Evolutionary conservation across 2,113 vertebrate species (phyloP).

Genomic region (Hemicordylus capensis): DNA sequence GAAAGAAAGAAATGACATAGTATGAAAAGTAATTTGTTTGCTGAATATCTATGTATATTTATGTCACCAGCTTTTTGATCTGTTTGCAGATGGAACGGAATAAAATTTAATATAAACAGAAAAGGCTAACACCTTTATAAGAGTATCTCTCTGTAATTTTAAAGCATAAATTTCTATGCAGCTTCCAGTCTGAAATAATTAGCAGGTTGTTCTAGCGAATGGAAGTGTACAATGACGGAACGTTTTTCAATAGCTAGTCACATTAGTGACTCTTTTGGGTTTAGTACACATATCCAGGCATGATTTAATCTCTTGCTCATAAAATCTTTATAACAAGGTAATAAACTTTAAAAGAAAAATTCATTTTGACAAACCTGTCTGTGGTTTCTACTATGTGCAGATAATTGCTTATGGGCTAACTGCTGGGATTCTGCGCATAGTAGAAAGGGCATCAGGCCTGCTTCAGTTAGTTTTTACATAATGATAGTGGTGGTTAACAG

Average conservation of each 20-base stretch:
- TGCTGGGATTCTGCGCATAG: constrained; percentile 33
- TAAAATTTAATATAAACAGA: constrained; percentile 6
- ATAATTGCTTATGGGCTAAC: constrained; percentile 62
- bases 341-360: constrained; percentile 73
- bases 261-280: constrained; percentile 73
- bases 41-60: neutral
- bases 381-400: constrained; percentile 43
- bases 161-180: constrained; percentile 17
- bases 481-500: neutral
- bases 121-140: neutral
- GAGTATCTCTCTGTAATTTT: constrained; percentile 4
- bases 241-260: constrained; percentile 69
- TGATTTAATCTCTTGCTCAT: constrained; percentile 76
- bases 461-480: neutral
- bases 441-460: constrained; percentile 43
- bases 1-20: no score
- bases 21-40: neutral
- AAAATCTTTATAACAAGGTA: constrained; percentile 73
- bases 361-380: constrained; percentile 71
- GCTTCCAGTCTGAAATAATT: constrained; percentile 60
- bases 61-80: fast-evolving
- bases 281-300: constrained; percentile 69
- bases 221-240: constrained; percentile 65
- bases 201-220: constrained; percentile 68
- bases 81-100: neutral